Evolutionary conservation across 2,888 invertebrate genomes (phyloP), one percentile per base, ranked within the genome.

Genomic region (Callinectes sapidus): DNA sequence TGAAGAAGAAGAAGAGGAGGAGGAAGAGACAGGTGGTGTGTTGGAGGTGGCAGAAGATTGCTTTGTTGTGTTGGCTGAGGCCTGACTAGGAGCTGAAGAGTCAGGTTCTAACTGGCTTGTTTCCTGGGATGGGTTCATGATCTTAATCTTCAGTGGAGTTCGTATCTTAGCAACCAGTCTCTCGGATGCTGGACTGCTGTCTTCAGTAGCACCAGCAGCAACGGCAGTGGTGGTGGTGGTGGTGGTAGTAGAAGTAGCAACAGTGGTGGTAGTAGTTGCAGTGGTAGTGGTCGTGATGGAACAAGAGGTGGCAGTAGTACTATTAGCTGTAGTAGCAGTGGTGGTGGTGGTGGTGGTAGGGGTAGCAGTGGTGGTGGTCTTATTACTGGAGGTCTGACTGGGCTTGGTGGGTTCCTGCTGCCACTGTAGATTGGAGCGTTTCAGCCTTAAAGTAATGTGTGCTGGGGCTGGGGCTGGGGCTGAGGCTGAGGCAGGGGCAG

Each of bases 401-500:
- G 6, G 81, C 14, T 18, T 81, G 35, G 81, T 81, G 81, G 14
- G 81, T 32, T 93, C 91, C 90, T 93, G 93, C 48, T 93, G 91
- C 93, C 93, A 93, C 10, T 93, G 91, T 1, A 86, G 89, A 66
- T 93, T 93, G 39, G 87, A 86, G 13, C 93, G 89, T 42, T 90
- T 93, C 0, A 93, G 54, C 61, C 91, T 91, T 23, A 93, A 35
- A 35, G 71, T 91, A 32, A 92, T 90, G 39, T 92, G 92, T 32
- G 48, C 71, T 35, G 92, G 92, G 35, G 81, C 81, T 16, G 35
- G 81, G 81, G 35, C 81, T 16, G 81, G 35, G 18, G 81, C 3
- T 16, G 81, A 14, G 81, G 35, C 16, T 35, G 81, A 16, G 81
- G 32, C 10, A 16, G 81, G 35, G 32, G 32, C 35, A 2, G 35